A percentile compares a stretch with the other conserved stretches of the same genome.
These are phyloP conservation scores for Coluber constrictor DNA, from an alignment of 2,797 vertebrate species.

Conservation along the genomic window DNA sequence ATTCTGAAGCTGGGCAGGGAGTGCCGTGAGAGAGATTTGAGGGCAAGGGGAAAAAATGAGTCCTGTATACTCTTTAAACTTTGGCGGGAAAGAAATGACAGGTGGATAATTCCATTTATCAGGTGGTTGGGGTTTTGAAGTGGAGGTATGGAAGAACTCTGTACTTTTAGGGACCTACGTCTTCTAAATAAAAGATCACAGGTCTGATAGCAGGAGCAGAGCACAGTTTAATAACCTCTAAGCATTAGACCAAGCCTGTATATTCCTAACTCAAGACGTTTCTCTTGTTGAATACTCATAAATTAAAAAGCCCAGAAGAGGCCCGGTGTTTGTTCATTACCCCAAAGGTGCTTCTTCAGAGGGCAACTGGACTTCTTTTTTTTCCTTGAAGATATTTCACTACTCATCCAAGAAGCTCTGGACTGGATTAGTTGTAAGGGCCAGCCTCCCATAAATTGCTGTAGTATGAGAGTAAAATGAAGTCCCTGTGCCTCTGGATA, in stretches of 20 bases:
- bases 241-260: slow-evolving; percentile 75
- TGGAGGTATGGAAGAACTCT: slow-evolving; percentile 78
- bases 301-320: slow-evolving; percentile 69
- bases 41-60: slow-evolving; percentile 68
- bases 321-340: slow-evolving; percentile 47
- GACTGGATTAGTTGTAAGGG: neutral
- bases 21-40: slow-evolving; percentile 40
- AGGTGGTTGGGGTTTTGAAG: slow-evolving; percentile 79
- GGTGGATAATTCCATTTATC: slow-evolving; percentile 82
- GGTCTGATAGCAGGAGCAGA: slow-evolving; percentile 74
- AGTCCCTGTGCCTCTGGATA: neutral
- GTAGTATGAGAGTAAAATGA: neutral
- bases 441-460: neutral
- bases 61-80: slow-evolving; percentile 80
- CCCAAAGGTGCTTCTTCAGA: neutral
- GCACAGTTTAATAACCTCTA: slow-evolving; percentile 78
- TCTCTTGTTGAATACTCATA: slow-evolving; percentile 67
- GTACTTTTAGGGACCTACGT: slow-evolving; percentile 78
- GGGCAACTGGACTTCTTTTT: neutral
- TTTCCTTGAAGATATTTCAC: neutral
- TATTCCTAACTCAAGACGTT: slow-evolving; percentile 73
- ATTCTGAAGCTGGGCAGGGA: slow-evolving; percentile 76
- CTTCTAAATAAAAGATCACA: slow-evolving; percentile 82
- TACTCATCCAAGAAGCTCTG: neutral
- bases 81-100: slow-evolving; percentile 81